Evolutionary conservation across 2,113 vertebrate species (phyloP).

Genomic region (Spizaetus ornatus): DNA sequence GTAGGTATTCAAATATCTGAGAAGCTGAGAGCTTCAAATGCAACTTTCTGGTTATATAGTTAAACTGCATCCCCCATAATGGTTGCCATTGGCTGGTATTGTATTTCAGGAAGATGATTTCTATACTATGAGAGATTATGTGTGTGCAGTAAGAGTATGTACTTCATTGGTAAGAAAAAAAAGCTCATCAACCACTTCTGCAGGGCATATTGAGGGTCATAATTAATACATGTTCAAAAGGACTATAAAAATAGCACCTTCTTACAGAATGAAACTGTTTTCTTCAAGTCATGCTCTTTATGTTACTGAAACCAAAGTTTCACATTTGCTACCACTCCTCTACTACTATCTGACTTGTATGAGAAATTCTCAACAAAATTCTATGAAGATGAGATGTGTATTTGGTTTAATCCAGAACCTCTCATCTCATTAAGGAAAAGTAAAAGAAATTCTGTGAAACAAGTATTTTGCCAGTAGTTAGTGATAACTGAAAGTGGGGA

Average conservation of each 20-base stretch:
- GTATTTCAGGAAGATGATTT: not conserved
- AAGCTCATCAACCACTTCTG: not conserved
- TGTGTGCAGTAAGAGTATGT: not conserved
- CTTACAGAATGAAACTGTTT: not conserved
- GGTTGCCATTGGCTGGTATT: not conserved
- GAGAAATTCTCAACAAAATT: not conserved
- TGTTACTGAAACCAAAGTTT: not conserved
- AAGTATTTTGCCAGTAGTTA: not conserved
- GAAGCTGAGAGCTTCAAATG: not conserved
- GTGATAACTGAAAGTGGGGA: not conserved
- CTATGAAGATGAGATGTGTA: not conserved
- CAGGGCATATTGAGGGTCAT: not conserved
- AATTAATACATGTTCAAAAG: not conserved
- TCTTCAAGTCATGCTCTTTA: not conserved
- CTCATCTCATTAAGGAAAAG: not conserved
- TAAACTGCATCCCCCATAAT: not conserved
- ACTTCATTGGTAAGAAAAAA: not conserved
- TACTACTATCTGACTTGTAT: not conserved
- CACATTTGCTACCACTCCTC: not conserved
- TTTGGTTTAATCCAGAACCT: not conserved
- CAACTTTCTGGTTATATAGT: not conserved
- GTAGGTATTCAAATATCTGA: slow-evolving; percentile 66
- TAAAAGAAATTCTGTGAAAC: not conserved
- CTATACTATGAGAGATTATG: not conserved
- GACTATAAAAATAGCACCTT: not conserved